Evolutionary conservation across 2,797 vertebrate genomes (phyloP).

Genomic region (Tolypeutes matacus): DNA sequence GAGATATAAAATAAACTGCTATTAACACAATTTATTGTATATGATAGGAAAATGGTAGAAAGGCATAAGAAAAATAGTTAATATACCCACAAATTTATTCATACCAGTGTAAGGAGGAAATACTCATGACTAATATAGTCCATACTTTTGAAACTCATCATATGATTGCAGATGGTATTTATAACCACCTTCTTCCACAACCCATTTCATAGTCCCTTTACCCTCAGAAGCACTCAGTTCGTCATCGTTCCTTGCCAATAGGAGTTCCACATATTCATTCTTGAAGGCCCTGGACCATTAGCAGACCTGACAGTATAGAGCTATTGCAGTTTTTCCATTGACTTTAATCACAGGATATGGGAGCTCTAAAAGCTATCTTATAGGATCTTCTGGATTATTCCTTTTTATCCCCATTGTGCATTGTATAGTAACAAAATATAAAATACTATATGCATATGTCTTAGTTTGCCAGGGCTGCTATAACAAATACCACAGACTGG

Average conservation of each 20-base stretch:
- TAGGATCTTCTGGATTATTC: neutral
- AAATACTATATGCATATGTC: neutral
- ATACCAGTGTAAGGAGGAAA: neutral
- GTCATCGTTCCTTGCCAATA: neutral
- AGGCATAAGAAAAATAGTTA: neutral
- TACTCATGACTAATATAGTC: neutral
- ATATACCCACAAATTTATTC: neutral
- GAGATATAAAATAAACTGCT: neutral
- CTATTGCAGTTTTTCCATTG: neutral
- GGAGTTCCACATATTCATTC: neutral
- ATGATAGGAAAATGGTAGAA: neutral
- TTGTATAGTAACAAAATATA: neutral
- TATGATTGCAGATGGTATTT: neutral
- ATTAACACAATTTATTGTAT: neutral
- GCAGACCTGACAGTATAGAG: neutral
- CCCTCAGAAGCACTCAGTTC: neutral
- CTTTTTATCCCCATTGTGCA: neutral
- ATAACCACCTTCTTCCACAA: neutral
- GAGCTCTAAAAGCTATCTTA: neutral
- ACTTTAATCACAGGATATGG: neutral
- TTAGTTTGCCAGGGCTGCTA: too few species aligned
- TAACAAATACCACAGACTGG: too few species aligned
- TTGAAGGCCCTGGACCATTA: neutral
- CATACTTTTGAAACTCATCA: neutral
- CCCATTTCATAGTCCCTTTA: neutral